Conservation (phyloP, 2,888 invertebrate genomes). For the Tipula lateralis region DNA sequence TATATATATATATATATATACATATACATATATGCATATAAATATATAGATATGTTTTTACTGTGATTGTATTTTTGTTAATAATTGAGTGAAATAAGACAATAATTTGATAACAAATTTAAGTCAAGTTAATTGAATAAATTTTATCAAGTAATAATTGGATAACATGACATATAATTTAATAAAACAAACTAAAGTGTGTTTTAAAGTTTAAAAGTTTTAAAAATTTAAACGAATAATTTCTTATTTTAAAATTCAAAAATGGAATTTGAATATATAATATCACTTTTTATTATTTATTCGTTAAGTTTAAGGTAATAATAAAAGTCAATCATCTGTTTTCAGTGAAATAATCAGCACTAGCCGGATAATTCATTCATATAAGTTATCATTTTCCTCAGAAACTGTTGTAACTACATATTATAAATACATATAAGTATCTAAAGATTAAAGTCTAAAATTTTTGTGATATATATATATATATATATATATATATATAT, state of each 20-base stretch:
- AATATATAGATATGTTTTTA: not conserved
- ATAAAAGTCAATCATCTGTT: not conserved
- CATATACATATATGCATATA: no score
- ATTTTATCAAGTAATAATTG: no score
- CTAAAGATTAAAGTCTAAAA: not conserved
- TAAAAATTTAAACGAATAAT: no score
- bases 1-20: no score
- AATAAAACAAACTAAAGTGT: no score
- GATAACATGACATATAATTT: no score
- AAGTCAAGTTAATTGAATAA: no score
- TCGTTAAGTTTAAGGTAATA: slow-evolving; percentile 30
- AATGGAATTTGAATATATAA: not conserved
- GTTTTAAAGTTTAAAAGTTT: no score
- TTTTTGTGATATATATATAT: not conserved
- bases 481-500: not conserved
- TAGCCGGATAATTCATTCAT: not conserved
- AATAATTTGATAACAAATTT: no score
- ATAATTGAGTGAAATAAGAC: no score
- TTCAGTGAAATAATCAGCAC: not conserved
- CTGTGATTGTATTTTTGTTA: no score
- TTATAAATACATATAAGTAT: not conserved
- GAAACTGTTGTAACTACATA: not conserved
- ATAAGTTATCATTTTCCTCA: not conserved
- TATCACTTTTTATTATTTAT: slow-evolving; percentile 25
- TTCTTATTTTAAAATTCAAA: no score